Percentiles rank a stretch among this genome's conserved stretches.
Conservation (phyloP, 2,797 vertebrate species). For the Mus spretus region DNA sequence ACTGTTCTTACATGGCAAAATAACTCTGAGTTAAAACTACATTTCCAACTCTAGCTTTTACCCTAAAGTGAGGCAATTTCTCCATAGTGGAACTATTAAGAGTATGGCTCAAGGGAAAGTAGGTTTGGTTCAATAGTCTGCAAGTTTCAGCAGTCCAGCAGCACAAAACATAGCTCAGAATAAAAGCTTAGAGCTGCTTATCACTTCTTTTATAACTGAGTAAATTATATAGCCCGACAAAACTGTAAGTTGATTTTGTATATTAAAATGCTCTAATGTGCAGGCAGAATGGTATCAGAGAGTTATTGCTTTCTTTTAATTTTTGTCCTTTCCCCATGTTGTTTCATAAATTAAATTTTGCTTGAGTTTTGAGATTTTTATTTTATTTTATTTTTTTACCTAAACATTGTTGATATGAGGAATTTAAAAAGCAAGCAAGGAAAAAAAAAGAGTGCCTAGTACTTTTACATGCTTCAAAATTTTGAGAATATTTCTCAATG, state of each 20-base stretch:
- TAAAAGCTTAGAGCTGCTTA: conserved; percentile 17
- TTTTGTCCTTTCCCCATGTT: background rate
- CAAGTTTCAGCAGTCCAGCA: conserved; percentile 9
- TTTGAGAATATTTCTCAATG: background rate
- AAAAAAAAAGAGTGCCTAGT: background rate
- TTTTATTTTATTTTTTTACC: background rate
- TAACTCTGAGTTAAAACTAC: background rate
- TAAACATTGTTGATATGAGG: conserved; percentile 18
- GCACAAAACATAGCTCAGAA: conserved; percentile 30
- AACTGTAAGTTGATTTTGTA: background rate
- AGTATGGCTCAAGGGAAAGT: conserved; percentile 33
- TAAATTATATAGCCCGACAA: background rate
- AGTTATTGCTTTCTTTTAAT: conserved; percentile 41
- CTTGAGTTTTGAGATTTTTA: background rate
- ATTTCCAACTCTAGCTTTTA: conserved; percentile 8
- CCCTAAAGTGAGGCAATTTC: conserved; percentile 38
- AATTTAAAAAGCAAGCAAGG: background rate
- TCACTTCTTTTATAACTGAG: background rate
- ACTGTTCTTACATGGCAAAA: background rate
- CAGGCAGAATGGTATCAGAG: background rate
- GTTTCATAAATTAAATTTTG: conserved; percentile 34
- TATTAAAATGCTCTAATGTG: background rate
- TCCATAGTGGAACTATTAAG: conserved; percentile 37
- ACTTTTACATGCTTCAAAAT: background rate
- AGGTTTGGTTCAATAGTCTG: conserved; percentile 60